phyloP scores from a whole-genome alignment of 2,888 invertebrate species.

The Poecilus cupreus region DNA sequence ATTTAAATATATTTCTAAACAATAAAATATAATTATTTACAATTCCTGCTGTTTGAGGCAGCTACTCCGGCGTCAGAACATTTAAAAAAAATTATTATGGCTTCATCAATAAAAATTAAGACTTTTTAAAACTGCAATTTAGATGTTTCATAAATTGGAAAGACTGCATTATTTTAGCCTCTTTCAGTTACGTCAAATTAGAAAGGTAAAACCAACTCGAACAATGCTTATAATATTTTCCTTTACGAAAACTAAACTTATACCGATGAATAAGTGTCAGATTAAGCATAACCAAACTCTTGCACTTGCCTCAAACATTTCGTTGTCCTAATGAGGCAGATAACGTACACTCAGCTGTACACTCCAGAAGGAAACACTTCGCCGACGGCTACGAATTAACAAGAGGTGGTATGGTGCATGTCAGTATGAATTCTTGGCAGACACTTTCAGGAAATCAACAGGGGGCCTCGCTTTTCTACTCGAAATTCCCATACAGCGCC shows the following conservation, averaged over 20 bases:
- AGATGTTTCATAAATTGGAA: no score
- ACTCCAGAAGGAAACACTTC: not conserved
- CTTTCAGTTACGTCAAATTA: constrained; percentile 21
- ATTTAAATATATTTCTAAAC: no score
- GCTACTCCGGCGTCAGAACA: no score
- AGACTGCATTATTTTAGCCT: no score
- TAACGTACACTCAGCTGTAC: not conserved
- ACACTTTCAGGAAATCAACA: constrained; percentile 56
- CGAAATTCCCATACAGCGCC: constrained; percentile 30
- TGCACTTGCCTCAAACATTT: constrained; percentile 8
- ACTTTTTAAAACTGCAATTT: no score
- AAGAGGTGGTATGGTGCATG: constrained; percentile 53
- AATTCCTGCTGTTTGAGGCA: no score
- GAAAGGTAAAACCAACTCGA: constrained; percentile 3
- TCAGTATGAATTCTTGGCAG: constrained; percentile 55
- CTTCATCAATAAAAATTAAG: no score
- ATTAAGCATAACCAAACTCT: constrained; percentile 35
- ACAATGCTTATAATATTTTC: constrained; percentile 33
- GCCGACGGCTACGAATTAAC: constrained; percentile 35
- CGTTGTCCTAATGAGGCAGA: constrained; percentile 33
- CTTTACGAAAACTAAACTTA: constrained; percentile 17
- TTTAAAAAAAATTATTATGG: no score
- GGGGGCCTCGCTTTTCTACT: constrained; percentile 35
- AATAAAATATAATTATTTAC: no score
- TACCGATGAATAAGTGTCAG: constrained; percentile 41